These are phyloP conservation scores for Sarcophilus harrisii DNA, from an alignment of 2,797 vertebrate species.

Conservation along the genomic window DNA sequence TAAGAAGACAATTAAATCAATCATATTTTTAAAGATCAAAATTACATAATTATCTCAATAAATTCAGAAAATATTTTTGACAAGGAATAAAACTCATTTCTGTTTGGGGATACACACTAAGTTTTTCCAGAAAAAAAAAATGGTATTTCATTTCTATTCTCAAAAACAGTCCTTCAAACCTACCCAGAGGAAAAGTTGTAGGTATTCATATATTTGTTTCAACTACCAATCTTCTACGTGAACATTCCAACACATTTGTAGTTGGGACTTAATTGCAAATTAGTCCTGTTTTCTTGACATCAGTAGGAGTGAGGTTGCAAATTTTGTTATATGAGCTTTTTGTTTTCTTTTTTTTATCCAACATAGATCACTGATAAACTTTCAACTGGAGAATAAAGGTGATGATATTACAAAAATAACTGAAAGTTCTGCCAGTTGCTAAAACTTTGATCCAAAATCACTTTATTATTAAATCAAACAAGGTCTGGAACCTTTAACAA, in stretches of 20 bases:
- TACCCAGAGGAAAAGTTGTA: neutral
- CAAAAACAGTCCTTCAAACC: neutral
- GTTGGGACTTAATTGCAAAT: neutral
- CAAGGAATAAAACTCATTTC: neutral
- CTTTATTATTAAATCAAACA: constrained; percentile 41
- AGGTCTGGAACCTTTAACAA: constrained; percentile 53
- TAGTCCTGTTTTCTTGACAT: neutral
- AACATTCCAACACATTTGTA: neutral
- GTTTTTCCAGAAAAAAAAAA: neutral
- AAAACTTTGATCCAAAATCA: constrained; percentile 42
- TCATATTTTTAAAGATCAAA: neutral
- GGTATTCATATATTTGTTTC: neutral
- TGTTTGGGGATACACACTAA: neutral
- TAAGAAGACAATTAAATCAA: neutral
- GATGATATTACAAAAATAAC: constrained; percentile 14
- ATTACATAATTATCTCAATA: neutral
- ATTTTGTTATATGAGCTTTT: neutral
- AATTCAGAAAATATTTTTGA: neutral
- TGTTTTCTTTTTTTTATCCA: neutral
- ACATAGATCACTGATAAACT: neutral
- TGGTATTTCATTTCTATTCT: neutral
- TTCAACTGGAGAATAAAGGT: neutral
- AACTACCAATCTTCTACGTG: neutral
- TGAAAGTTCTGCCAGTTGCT: constrained; percentile 43
- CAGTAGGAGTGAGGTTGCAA: neutral